Base-by-base conservation (phyloP, 2,113 vertebrate genomes). In the Syrmaticus mikado region DNA sequence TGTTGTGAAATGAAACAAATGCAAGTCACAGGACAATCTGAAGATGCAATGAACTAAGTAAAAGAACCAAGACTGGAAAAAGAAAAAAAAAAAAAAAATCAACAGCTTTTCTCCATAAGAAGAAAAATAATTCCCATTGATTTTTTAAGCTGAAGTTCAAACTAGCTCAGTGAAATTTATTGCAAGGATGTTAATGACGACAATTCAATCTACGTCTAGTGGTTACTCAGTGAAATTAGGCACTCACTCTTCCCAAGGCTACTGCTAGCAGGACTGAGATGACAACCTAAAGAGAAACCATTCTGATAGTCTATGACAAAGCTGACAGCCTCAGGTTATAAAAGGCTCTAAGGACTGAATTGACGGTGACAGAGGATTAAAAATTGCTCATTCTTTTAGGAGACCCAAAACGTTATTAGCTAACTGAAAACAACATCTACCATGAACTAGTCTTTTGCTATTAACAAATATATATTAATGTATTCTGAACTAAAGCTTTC, bases 141-240 rank as follows among this genome's bases (percentile, higher is more conserved):
- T 68, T 91, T 89, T 81, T 88, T 38, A 87, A 94, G 52, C 27
- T 81, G 36, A 91, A 94, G 65, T 92, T 92, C 61, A 94, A 95
- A 92, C 34, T 24, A 90, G 27, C 48, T 53, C 60, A 58, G 53
- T 65, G 40, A 94, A 91, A 91, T 91, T 81, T 83, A 84, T 57
- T 84, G 76, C 34, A 85, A 83, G 92, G 89, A 78, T 74, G 57
- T 75, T 94, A 90, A 90, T 78, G 52, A 83, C 78, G 82, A 86
- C 65, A 95, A 81, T 75, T 85, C 64, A 75, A 72, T 83, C 82
- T 40, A 85, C 61, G 40, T 72, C 34, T 96, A 6, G 0, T n/a
- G 52, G 82, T 64, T 88, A 64, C 50, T 81, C 64, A 65, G 43
- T 68, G 57, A 75, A 92, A 91, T 83, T 83, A 84, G 78, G 68